Conservation (phyloP, 1,140 invertebrate species). For the Drosophila kikkawai region DNA sequence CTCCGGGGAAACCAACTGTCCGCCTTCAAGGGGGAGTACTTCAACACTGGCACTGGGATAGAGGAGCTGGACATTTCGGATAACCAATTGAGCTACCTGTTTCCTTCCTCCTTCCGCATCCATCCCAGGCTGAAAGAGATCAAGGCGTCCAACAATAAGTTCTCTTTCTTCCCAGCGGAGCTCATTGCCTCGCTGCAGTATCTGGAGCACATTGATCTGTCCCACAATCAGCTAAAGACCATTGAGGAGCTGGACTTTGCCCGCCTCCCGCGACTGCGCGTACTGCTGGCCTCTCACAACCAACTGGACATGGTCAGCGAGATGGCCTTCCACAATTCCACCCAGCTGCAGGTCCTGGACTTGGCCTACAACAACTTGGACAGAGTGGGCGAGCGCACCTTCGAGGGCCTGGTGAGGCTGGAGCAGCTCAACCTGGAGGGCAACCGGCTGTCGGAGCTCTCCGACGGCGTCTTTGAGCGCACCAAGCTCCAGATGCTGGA, state of each 20-base stretch:
- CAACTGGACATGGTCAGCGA: constrained; percentile 92
- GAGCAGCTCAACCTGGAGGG: constrained; percentile 90
- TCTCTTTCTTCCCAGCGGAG: constrained; percentile 93
- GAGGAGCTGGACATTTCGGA: constrained; percentile 90
- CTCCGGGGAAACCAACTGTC: constrained; percentile 90
- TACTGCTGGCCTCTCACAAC: constrained; percentile 90
- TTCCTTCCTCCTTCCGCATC: constrained; percentile 92
- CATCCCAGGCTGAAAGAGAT: constrained; percentile 90
- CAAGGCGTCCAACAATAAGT: constrained; percentile 90
- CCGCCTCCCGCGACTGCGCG: constrained; percentile 89
- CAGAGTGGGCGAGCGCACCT: constrained; percentile 91
- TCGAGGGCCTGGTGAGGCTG: constrained; percentile 92
- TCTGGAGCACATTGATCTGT: constrained; percentile 91
- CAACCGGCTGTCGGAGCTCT: constrained; percentile 91
- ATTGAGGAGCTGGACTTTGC: constrained; percentile 94
- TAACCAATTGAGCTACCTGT: constrained; percentile 92
- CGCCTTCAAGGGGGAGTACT: constrained; percentile 92
- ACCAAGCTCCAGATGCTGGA: constrained; percentile 92
- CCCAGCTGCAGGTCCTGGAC: constrained; percentile 93
- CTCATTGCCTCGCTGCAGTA: constrained; percentile 91
- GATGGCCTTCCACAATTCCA: constrained; percentile 95
- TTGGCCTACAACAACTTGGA: constrained; percentile 91
- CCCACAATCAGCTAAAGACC: constrained; percentile 90
- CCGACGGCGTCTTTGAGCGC: constrained; percentile 94
- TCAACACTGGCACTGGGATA: constrained; percentile 89